Evolutionary conservation across 1,140 invertebrate species (phyloP).

Genomic region (Drepana arcuata): DNA sequence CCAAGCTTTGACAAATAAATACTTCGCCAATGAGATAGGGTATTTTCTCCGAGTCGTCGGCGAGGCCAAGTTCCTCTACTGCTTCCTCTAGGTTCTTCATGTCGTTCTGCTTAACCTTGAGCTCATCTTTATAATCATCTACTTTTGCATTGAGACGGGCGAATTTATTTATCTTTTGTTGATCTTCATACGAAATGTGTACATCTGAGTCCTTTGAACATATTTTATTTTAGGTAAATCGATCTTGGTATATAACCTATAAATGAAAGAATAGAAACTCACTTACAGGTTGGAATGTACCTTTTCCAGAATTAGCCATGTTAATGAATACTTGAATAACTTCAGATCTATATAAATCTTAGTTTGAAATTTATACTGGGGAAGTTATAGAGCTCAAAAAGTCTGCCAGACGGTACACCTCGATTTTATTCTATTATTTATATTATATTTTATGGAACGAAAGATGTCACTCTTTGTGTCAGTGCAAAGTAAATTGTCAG

Average conservation of each 20-base stretch:
- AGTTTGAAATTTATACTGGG: too few species aligned
- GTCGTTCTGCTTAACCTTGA: constrained; percentile 92
- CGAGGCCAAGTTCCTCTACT: constrained; percentile 87
- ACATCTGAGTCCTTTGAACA: constrained; percentile 95
- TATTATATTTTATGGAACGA: too few species aligned
- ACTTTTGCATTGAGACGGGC: constrained; percentile 93
- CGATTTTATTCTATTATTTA: too few species aligned
- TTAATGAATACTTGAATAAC: too few species aligned
- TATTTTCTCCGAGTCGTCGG: constrained; percentile 84
- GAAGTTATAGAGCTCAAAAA: too few species aligned
- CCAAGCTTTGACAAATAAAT: constrained; percentile 84
- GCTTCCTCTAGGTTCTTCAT: constrained; percentile 95
- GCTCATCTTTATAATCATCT: constrained; percentile 92
- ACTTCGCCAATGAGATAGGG: constrained; percentile 93
- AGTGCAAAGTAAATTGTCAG: too few species aligned
- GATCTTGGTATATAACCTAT: constrained; percentile 4
- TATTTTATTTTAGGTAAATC: too few species aligned
- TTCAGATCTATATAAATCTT: too few species aligned
- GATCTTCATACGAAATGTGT: constrained; percentile 96
- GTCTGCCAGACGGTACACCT: too few species aligned
- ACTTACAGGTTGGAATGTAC: constrained; percentile 55
- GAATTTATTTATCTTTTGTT: constrained; percentile 98
- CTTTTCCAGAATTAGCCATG: constrained; percentile 55
- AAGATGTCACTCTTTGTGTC: too few species aligned
- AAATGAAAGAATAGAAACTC: constrained; percentile 1